A percentile compares a stretch with the other conserved stretches of the same genome.
phyloP scores from a whole-genome alignment of 2,888 invertebrate genomes.

The Ectropis crepuscularia region DNA sequence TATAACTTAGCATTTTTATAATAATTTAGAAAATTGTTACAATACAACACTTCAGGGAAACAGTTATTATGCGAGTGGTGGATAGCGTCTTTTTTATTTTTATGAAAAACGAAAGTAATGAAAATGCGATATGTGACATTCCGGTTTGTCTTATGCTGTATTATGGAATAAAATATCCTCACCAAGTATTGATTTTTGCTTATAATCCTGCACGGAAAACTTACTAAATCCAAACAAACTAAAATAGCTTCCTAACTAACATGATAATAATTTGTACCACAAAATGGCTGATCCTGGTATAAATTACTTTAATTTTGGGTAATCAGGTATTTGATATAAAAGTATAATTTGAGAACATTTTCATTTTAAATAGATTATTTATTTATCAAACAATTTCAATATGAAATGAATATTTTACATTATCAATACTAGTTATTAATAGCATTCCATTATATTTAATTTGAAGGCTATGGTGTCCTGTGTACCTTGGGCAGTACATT shows the following conservation, averaged over 20 bases:
- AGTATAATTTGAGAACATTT: too few species aligned
- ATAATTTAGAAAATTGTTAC: slow-evolving; percentile 82
- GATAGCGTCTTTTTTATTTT: slow-evolving; percentile 78
- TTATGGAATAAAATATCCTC: slow-evolving; percentile 85
- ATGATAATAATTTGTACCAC: too few species aligned
- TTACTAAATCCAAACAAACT: background rate
- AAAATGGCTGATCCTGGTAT: too few species aligned
- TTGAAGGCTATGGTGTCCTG: too few species aligned
- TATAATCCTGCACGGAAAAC: slow-evolving; percentile 31
- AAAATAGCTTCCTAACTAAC: background rate
- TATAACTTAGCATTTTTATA: slow-evolving; percentile 85
- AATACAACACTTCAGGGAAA: slow-evolving; percentile 66
- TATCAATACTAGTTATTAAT: too few species aligned
- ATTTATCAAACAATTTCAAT: too few species aligned
- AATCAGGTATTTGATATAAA: too few species aligned
- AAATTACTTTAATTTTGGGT: too few species aligned
- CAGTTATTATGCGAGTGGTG: slow-evolving; percentile 74
- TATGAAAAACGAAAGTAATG: slow-evolving; percentile 75
- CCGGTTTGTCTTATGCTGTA: slow-evolving; percentile 85
- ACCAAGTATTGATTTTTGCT: slow-evolving; percentile 75
- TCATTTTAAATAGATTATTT: too few species aligned
- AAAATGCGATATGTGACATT: slow-evolving; percentile 82
- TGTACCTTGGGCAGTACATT: too few species aligned
- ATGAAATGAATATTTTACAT: too few species aligned
- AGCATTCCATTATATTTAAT: too few species aligned